Evolutionary conservation across 2,888 invertebrate species (phyloP).

Genomic region (Noctuana brunneofusca): DNA sequence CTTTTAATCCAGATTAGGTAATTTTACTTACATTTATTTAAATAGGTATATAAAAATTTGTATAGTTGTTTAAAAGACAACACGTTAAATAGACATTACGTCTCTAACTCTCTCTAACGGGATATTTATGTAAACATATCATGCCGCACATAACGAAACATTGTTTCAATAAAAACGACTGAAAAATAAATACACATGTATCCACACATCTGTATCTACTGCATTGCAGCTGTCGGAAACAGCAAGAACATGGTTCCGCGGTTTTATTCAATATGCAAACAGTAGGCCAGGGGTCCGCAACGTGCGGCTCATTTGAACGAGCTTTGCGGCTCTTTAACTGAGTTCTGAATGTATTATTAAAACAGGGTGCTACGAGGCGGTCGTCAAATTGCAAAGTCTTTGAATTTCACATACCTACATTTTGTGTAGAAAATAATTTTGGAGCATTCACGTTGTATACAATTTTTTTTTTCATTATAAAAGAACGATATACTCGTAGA

Average conservation of each 20-base stretch:
- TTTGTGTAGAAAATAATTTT: neutral
- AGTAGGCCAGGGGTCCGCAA: conserved; percentile 40
- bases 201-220: conserved; percentile 19
- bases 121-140: conserved; percentile 11
- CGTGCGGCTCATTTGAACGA: conserved; percentile 27
- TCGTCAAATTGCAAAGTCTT: conserved; percentile 6
- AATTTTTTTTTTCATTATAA: neutral
- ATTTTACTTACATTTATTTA: no score
- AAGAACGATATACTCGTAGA: neutral
- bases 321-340: conserved; percentile 11
- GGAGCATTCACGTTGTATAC: neutral
- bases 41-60: no score
- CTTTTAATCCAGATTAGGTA: no score
- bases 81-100: no score
- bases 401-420: conserved; percentile 3
- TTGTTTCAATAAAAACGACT: conserved; percentile 11
- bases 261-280: conserved; percentile 68
- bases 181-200: conserved; percentile 21
- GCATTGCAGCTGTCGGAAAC: conserved; percentile 34
- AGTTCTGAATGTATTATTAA: conserved; percentile 24
- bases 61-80: conserved; percentile 1
- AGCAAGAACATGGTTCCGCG: conserved; percentile 46
- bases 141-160: conserved; percentile 4
- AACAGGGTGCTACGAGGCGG: conserved; percentile 6
- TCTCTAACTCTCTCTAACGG: no score